Base-by-base conservation (phyloP, 2,888 invertebrate species). In the Caenorhabditis uteleia region DNA sequence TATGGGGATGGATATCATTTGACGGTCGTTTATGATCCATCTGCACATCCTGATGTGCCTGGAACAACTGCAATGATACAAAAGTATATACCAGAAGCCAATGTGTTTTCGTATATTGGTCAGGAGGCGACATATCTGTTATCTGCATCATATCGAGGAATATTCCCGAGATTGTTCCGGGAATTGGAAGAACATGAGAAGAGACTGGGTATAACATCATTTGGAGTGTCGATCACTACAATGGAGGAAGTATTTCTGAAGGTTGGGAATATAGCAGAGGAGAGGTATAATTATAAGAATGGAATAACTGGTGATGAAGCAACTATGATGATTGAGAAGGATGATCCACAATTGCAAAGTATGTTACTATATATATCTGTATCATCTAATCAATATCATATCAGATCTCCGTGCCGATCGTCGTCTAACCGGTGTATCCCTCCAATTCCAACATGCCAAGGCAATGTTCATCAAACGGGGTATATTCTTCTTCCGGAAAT, bases 201-300 rank as follows among this genome's bases (percentile, higher is more conserved):
- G 0, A 83, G 83, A 0, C 86, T 92, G 18, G 88, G 88, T 16
- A 88, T 91, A 46, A 88, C 88, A 60, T 90, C 91, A 80, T 93
- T 90, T 83, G 93, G 93, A 4, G 88, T 92, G 20, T 89, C 91
- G 5, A 89, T 92, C 14, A 91, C 92, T 2, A 91, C 92, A 0
- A 87, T 93, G 85, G 93, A 93, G 85, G 93, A 93, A 85, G 92
- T 93, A 0, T 91, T 92, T 81, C 89, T 92, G 88, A 89, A 89
- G 25, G 78, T 78, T 8, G 75, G 75, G 40, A 70, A 78, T 20
- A 29, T 68, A n/a, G 78, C 77, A 21, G 72, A 78, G 34, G 74
- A 74, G 20, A 40, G 67, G 6, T 61, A 53, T 26, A 66, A 66
- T 16, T 23, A 46, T 20, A 64, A 68, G 21, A 53, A 64, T 20